Evolutionary conservation across 2,113 vertebrate species (phyloP).

Genomic region (Tragelaphus strepsiceros): DNA sequence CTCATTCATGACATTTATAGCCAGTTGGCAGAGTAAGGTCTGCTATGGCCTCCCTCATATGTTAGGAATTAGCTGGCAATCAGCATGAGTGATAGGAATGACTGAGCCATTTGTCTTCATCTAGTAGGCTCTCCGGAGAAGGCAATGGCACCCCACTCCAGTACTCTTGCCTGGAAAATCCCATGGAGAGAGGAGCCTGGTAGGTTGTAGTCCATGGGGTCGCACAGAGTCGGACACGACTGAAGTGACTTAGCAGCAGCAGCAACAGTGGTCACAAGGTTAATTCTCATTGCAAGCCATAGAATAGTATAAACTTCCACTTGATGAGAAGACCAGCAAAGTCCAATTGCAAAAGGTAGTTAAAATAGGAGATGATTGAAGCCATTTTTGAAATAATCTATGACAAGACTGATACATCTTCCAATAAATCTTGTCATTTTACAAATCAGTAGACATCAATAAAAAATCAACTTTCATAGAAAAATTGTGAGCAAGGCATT

Average conservation of each 20-base stretch:
- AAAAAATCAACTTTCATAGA: background rate
- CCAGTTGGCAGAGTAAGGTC: background rate
- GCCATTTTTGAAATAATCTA: background rate
- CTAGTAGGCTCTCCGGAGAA: background rate
- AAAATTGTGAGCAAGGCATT: background rate
- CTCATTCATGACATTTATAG: background rate
- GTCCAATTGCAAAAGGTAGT: background rate
- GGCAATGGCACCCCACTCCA: too few relatives aligned
- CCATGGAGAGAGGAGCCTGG: too few relatives aligned
- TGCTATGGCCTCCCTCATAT: background rate
- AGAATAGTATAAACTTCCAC: background rate
- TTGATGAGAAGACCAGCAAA: background rate
- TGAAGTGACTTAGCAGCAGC: too few relatives aligned
- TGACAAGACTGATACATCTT: background rate
- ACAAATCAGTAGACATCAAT: background rate
- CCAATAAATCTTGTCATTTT: background rate
- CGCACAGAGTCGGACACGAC: accelerated
- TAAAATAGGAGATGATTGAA: background rate
- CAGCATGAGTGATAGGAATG: background rate
- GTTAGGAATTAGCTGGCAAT: background rate
- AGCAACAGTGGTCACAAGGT: background rate
- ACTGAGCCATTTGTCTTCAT: background rate
- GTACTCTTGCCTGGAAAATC: too few relatives aligned
- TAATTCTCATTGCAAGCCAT: background rate
- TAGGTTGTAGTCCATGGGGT: too few relatives aligned